These are phyloP conservation scores for Hippocampus comes DNA, from an alignment of 2,113 vertebrate species.

Conservation along the genomic window DNA sequence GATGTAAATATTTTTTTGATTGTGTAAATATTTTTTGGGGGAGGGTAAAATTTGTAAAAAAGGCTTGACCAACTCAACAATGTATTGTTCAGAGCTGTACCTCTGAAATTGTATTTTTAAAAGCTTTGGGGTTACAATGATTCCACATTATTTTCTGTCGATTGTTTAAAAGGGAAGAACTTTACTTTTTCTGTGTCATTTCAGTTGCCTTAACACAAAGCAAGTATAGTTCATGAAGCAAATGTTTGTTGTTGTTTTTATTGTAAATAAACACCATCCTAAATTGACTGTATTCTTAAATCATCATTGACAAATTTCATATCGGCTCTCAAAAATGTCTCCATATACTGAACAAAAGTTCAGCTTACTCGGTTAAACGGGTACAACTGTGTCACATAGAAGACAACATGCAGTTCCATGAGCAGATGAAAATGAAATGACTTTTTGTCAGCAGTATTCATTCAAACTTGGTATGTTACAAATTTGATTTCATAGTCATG, in stretches of 20 bases:
- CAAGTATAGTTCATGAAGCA: constrained; percentile 19
- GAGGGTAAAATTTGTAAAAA: constrained; percentile 6
- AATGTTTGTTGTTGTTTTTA: constrained; percentile 55
- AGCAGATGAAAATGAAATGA: constrained; percentile 8
- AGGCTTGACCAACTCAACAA: constrained; percentile 5
- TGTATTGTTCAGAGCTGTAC: neutral
- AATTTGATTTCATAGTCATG: neutral
- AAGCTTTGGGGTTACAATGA: neutral
- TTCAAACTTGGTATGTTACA: neutral
- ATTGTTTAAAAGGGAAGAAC: constrained; percentile 52
- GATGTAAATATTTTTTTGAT: constrained; percentile 56
- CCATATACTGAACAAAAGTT: constrained; percentile 24
- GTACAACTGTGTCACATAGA: constrained; percentile 29
- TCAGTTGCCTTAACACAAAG: constrained; percentile 60
- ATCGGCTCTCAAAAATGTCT: neutral
- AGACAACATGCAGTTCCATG: constrained; percentile 17
- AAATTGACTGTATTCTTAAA: constrained; percentile 20
- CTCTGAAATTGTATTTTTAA: neutral
- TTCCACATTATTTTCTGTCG: constrained; percentile 16
- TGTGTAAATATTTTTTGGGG: constrained; percentile 19
- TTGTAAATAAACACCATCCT: constrained; percentile 58
- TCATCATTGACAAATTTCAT: neutral
- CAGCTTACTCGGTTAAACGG: constrained; percentile 26
- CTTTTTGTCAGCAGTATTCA: neutral
- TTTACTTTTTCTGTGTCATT: constrained; percentile 42